Percentiles rank a stretch among this genome's conserved stretches.
These are phyloP conservation scores for Irena cyanogastra DNA, from an alignment of 2,113 vertebrate genomes.

Conservation along the genomic window DNA sequence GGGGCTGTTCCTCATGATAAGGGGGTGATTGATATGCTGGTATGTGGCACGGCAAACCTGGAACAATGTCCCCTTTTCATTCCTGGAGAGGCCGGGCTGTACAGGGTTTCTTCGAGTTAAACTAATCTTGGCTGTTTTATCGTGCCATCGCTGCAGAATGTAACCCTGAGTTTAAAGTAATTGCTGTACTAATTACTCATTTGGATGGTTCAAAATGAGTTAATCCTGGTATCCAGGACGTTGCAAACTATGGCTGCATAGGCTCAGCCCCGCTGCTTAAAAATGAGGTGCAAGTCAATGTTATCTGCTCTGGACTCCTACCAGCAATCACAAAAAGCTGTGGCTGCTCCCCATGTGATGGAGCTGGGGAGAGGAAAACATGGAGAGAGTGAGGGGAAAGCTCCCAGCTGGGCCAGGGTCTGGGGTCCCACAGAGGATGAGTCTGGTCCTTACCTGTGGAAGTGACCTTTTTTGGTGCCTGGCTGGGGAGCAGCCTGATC, in stretches of 20 bases:
- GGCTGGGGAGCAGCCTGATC: neutral
- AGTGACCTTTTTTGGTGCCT: neutral
- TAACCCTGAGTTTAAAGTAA: slow-evolving; percentile 50
- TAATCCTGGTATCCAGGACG: neutral
- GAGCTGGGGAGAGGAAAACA: neutral
- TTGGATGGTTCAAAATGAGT: slow-evolving; percentile 25
- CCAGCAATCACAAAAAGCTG: neutral
- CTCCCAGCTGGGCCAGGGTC: neutral
- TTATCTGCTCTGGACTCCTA: neutral
- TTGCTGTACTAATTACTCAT: slow-evolving; percentile 52
- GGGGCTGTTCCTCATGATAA: slow-evolving; percentile 18
- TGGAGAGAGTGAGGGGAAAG: neutral
- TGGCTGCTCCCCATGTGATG: neutral
- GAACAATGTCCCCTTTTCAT: slow-evolving; percentile 57
- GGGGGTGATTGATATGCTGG: slow-evolving; percentile 40
- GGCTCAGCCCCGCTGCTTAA: neutral
- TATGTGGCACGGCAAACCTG: slow-evolving; percentile 10
- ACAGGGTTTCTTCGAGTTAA: slow-evolving; percentile 8
- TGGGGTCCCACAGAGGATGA: neutral
- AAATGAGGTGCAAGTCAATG: neutral
- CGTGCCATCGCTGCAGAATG: slow-evolving; percentile 8
- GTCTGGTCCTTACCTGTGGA: neutral
- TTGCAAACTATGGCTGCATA: neutral
- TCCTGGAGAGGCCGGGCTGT: neutral
- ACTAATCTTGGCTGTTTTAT: slow-evolving; percentile 40